These are phyloP conservation scores for Hippocampus abdominalis DNA, from an alignment of 2,113 vertebrate species.

Conservation along the genomic window DNA sequence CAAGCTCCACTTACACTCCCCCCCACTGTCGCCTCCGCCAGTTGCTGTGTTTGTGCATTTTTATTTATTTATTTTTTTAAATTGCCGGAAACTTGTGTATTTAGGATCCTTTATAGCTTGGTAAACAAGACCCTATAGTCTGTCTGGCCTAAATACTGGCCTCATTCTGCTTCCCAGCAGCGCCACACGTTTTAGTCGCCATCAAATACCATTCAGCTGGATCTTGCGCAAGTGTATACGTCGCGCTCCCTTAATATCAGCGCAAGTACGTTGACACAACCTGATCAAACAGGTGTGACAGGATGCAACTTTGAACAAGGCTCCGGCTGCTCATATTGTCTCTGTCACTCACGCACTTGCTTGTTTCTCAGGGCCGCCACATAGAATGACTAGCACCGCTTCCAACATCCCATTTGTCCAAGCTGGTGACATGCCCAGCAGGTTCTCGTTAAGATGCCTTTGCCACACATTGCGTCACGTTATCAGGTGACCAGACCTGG, in stretches of 20 bases:
- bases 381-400: not conserved
- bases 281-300: conserved; percentile 7
- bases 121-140: conserved; percentile 8
- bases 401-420: not conserved
- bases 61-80: conserved; percentile 9
- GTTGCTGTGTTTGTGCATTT: conserved; percentile 74
- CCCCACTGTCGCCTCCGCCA: conserved; percentile 54
- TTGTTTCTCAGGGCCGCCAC: too few relatives aligned
- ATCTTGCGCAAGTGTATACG: not conserved
- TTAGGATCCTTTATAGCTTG: conserved; percentile 17
- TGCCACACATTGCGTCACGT: conserved; percentile 36
- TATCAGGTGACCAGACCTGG: conserved; percentile 48
- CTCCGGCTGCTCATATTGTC: not conserved
- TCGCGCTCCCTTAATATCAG: not conserved
- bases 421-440: conserved; percentile 2
- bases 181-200: not conserved
- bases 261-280: not conserved
- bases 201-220: not conserved
- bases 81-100: conserved; percentile 42
- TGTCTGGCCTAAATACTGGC: not conserved
- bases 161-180: not conserved
- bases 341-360: not conserved
- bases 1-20: conserved; percentile 66
- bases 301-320: not conserved
- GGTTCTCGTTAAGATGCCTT: conserved; percentile 23